These are phyloP conservation scores for Lepilemur ruficaudatus DNA, from an alignment of 2,797 vertebrate genomes.

Conservation along the genomic window DNA sequence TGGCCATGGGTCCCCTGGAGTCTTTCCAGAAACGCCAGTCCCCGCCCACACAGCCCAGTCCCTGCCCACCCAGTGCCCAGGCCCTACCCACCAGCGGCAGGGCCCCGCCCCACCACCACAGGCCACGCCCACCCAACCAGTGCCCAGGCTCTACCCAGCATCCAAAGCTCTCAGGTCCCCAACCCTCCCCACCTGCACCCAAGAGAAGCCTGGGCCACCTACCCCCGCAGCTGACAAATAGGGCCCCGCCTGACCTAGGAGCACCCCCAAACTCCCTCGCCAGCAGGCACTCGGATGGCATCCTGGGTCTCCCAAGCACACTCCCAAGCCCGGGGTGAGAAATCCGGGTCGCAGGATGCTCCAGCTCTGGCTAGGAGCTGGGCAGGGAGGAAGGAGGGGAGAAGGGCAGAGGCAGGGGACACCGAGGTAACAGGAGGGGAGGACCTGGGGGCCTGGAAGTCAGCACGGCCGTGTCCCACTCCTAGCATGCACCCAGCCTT, in stretches of 20 bases:
- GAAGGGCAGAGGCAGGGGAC: background rate
- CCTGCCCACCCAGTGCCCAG: background rate
- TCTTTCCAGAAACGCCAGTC: background rate
- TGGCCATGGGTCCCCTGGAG: background rate
- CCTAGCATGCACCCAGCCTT: background rate
- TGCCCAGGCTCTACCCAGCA: background rate
- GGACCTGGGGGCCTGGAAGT: background rate
- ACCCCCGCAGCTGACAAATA: background rate
- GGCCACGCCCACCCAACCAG: too few species aligned
- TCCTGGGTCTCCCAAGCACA: background rate
- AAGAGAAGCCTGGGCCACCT: too few species aligned
- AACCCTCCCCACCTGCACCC: background rate
- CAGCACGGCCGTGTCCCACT: background rate
- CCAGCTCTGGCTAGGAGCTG: background rate
- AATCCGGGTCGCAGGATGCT: background rate
- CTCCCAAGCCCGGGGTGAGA: background rate
- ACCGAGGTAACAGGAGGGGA: accelerated
- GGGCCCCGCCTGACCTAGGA: background rate
- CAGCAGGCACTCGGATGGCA: background rate
- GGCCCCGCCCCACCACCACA: too few species aligned
- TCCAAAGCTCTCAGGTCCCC: background rate
- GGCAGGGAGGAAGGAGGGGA: background rate
- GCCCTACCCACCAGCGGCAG: background rate
- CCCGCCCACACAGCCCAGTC: background rate
- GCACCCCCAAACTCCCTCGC: background rate